phyloP scores from a whole-genome alignment of 2,797 vertebrate genomes.

The Apodemus agrarius region DNA sequence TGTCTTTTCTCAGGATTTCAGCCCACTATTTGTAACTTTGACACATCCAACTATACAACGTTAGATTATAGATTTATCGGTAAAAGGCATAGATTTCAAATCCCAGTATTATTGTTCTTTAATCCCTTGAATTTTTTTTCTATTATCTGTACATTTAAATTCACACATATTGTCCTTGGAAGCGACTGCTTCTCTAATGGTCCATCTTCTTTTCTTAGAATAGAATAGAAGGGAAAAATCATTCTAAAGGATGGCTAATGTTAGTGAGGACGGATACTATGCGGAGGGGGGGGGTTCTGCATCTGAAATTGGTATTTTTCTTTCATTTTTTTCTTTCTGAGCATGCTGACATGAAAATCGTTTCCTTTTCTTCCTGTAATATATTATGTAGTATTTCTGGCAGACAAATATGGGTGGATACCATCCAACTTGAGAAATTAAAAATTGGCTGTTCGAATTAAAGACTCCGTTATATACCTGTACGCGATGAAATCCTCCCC shows the following conservation, averaged over 20 bases:
- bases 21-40: neutral
- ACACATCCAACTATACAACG: neutral
- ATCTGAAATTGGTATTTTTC: neutral
- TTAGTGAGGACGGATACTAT: neutral
- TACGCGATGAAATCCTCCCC: neutral
- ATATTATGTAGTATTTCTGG: neutral
- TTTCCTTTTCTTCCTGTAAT: neutral
- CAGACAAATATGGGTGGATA: neutral
- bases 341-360: neutral
- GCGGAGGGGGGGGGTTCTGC: neutral
- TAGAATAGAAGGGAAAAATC: neutral
- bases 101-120: neutral
- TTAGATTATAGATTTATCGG: neutral
- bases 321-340: neutral
- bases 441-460: neutral
- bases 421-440: neutral
- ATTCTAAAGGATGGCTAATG: neutral
- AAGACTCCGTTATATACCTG: neutral
- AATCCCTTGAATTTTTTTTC: neutral
- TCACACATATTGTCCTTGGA: neutral
- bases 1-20: neutral
- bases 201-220: neutral
- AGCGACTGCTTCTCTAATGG: neutral
- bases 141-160: neutral
- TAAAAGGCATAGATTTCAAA: neutral